These are phyloP conservation scores for Tychaedon coryphoeus DNA, from an alignment of 2,113 vertebrate genomes.

Conservation along the genomic window DNA sequence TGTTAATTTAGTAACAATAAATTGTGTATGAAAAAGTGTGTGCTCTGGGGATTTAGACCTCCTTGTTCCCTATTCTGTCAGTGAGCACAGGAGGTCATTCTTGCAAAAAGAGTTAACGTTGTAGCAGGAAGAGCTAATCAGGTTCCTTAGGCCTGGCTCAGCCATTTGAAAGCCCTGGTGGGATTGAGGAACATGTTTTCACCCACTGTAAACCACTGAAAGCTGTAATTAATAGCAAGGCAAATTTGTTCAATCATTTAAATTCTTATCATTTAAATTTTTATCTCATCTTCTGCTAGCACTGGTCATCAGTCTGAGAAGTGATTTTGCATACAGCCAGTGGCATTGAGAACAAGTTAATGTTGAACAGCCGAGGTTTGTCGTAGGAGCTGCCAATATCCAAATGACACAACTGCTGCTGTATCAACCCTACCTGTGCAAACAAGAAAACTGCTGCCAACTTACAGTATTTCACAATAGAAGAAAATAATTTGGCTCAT, in stretches of 20 bases:
- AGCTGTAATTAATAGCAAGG: neutral
- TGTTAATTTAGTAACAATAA: neutral
- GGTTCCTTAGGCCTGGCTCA: neutral
- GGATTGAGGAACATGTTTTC: neutral
- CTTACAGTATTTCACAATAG: neutral
- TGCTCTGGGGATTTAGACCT: neutral
- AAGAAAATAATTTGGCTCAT: neutral
- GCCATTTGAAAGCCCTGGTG: neutral
- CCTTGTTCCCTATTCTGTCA: neutral
- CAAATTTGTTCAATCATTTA: conserved; percentile 9
- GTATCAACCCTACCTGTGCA: neutral
- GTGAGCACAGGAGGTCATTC: neutral
- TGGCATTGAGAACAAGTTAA: neutral
- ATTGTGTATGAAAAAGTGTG: neutral
- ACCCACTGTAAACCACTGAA: neutral
- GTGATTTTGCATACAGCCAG: neutral
- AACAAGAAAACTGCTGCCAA: neutral
- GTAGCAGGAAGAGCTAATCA: neutral
- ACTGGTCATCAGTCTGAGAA: neutral
- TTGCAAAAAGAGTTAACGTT: neutral
- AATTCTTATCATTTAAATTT: neutral
- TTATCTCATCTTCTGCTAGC: neutral
- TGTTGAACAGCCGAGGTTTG: neutral
- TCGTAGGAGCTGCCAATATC: neutral
- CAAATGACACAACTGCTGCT: neutral